Conservation (phyloP, 2,113 vertebrate genomes). For the Trematomus loennbergii region DNA sequence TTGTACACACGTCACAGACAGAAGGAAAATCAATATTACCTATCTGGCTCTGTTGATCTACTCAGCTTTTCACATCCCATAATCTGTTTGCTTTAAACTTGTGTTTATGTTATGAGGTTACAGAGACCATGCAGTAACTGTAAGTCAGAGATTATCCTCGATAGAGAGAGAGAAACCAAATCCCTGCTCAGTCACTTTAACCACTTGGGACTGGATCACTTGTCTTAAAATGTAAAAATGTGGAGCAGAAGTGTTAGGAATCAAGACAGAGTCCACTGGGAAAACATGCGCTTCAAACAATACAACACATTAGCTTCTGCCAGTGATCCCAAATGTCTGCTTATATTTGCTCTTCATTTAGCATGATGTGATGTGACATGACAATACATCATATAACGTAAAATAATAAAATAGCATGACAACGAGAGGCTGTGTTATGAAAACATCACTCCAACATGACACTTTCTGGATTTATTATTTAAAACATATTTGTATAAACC, state of each 20-base stretch:
- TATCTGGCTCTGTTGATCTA: constrained; percentile 44
- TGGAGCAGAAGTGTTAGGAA: constrained; percentile 25
- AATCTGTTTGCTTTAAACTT: constrained; percentile 61
- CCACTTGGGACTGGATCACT: constrained; percentile 11
- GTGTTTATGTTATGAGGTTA: constrained; percentile 50
- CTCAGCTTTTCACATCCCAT: constrained; percentile 32
- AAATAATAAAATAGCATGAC: background rate
- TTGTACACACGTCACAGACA: constrained; percentile 46
- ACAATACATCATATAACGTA: background rate
- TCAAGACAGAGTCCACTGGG: constrained; percentile 10
- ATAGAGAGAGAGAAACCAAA: constrained; percentile 36
- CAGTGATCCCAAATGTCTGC: constrained; percentile 23
- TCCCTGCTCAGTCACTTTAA: constrained; percentile 47
- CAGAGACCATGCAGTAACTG: constrained; percentile 6
- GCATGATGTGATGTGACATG: constrained; percentile 3
- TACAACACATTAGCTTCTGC: constrained; percentile 30
- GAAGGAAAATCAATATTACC: constrained; percentile 58
- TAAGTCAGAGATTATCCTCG: constrained; percentile 38
- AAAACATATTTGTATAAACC: background rate
- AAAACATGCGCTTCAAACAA: constrained; percentile 38
- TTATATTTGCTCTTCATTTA: constrained; percentile 21
- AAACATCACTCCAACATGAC: background rate
- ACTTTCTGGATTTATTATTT: background rate
- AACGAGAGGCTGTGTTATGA: background rate
- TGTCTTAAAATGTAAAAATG: constrained; percentile 33